phyloP scores from a whole-genome alignment of 2,113 vertebrate species.

The Lampris incognitus region DNA sequence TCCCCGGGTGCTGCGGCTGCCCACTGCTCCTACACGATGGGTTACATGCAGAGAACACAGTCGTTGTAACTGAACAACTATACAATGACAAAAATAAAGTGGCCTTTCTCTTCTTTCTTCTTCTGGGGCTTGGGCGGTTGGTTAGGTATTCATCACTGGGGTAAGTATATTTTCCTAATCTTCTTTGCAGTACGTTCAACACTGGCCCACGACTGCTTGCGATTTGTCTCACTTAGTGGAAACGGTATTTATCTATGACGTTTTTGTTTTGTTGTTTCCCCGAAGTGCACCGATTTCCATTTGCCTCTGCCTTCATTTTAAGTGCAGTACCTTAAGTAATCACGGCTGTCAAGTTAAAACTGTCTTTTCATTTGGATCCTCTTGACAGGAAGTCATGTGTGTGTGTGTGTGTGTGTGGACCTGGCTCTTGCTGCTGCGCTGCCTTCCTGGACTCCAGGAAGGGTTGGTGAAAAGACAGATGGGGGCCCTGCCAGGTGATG shows the following conservation, averaged over 20 bases:
- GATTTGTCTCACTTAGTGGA: neutral
- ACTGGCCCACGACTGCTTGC: no score
- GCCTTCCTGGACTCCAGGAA: slow-evolving; percentile 27
- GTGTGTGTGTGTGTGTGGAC: slow-evolving; percentile 35
- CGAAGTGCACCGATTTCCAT: neutral
- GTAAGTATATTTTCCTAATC: no score
- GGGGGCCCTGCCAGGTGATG: slow-evolving; percentile 49
- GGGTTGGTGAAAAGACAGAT: neutral
- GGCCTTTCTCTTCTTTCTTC: no score
- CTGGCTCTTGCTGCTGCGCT: slow-evolving; percentile 44
- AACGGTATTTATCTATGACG: neutral
- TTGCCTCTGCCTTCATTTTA: slow-evolving; percentile 10
- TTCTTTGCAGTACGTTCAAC: no score
- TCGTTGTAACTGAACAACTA: no score
- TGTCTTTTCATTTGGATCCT: slow-evolving; percentile 4
- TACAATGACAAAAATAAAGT: no score
- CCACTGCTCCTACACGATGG: no score
- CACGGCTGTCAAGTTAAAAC: slow-evolving; percentile 18
- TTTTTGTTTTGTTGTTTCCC: neutral
- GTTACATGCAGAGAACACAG: no score
- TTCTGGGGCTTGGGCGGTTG: no score
- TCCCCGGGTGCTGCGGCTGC: no score
- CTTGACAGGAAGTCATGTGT: slow-evolving; percentile 26
- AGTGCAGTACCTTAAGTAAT: slow-evolving; percentile 11
- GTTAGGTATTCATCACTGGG: no score